phyloP scores from a whole-genome alignment of 2,888 invertebrate species.

The Pseudococcus viburni region DNA sequence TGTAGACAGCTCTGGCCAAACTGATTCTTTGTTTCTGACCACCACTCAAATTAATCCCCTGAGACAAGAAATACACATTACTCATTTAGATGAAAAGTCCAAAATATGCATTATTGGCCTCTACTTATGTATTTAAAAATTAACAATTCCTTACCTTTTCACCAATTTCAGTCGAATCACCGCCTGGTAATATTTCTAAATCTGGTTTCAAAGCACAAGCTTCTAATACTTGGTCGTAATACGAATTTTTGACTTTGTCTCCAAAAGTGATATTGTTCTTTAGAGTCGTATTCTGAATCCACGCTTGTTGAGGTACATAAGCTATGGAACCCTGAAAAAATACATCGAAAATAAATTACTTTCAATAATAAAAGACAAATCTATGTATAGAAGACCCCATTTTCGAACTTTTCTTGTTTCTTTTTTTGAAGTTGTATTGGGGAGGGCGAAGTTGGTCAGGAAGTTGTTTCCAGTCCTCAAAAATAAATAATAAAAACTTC shows the following conservation, averaged over 20 bases:
- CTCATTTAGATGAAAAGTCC: neutral
- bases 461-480: too few relatives aligned
- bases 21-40: constrained; percentile 74
- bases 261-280: constrained; percentile 95
- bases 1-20: constrained; percentile 74
- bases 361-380: neutral
- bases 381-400: too few relatives aligned
- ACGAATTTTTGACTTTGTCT: constrained; percentile 78
- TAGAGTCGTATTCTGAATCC: constrained; percentile 97
- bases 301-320: constrained; percentile 95
- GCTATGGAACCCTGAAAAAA: constrained; percentile 76
- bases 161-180: constrained; percentile 97
- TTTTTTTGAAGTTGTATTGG: too few relatives aligned
- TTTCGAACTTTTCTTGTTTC: too few relatives aligned
- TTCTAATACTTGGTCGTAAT: constrained; percentile 86
- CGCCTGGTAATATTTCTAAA: constrained; percentile 92
- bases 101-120: too few relatives aligned
- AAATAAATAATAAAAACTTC: too few relatives aligned
- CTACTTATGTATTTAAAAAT: too few relatives aligned
- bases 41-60: constrained; percentile 74
- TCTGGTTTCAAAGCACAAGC: constrained; percentile 93
- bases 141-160: constrained; percentile 77
- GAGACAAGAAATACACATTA: constrained; percentile 24
- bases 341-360: neutral
- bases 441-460: too few relatives aligned